A percentile compares a stretch with the other conserved stretches of the same genome.
Conservation (phyloP, 2,888 invertebrate genomes). For the Camptogramma bilineatum region DNA sequence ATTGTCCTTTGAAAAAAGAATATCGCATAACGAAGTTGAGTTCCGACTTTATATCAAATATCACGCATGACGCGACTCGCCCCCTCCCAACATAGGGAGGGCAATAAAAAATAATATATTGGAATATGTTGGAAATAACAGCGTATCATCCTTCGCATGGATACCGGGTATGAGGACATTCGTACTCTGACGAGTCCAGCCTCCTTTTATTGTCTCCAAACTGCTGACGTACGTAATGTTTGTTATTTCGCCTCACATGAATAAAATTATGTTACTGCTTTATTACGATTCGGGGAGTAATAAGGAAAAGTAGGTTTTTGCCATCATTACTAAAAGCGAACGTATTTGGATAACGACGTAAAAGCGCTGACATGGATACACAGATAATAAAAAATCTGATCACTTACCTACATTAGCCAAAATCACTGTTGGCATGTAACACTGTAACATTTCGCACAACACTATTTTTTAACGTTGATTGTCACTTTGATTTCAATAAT, state of each 20-base stretch:
- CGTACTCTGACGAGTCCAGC: conserved; percentile 79
- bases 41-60: conserved; percentile 86
- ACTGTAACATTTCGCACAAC: conserved; percentile 27
- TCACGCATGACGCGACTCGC: conserved; percentile 82
- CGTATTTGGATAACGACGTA: conserved; percentile 35
- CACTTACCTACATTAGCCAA: conserved; percentile 37
- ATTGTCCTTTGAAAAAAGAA: conserved; percentile 85
- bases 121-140: conserved; percentile 86
- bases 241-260: conserved; percentile 69
- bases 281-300: conserved; percentile 61
- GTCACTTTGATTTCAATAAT: conserved; percentile 44
- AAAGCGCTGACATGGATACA: conserved; percentile 30
- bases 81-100: conserved; percentile 62
- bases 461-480: conserved; percentile 53
- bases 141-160: conserved; percentile 82
- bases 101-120: conserved; percentile 87
- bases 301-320: conserved; percentile 57
- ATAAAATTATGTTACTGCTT: conserved; percentile 67
- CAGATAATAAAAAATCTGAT: conserved; percentile 28
- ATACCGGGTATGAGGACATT: conserved; percentile 73
- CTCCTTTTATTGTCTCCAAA: conserved; percentile 78
- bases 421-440: conserved; percentile 9
- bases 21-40: conserved; percentile 85
- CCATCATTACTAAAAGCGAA: conserved; percentile 42
- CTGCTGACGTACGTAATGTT: conserved; percentile 76